Conservation (phyloP, 2,113 vertebrate species). For the Hydrochoerus hydrochaeris region DNA sequence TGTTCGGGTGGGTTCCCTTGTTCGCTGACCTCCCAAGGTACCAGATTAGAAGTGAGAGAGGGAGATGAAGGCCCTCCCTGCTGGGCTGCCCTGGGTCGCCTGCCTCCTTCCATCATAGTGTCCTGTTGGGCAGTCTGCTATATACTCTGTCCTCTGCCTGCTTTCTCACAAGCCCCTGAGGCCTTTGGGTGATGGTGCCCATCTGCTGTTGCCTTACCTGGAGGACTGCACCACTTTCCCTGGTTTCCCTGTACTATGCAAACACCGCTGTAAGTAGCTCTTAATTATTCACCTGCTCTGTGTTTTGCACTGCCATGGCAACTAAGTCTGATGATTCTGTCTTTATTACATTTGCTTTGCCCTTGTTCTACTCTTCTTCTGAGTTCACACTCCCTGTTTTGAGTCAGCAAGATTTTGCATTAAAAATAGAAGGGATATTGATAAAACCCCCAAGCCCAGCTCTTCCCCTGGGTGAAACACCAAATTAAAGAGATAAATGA, state of each 20-base stretch:
- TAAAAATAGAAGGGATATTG: neutral
- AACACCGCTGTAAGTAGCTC: neutral
- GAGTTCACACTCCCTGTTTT: neutral
- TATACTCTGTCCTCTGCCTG: neutral
- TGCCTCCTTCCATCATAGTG: neutral
- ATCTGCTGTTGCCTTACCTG: too few species aligned
- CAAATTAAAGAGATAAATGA: constrained; percentile 13
- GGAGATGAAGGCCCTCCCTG: neutral
- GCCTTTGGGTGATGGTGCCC: neutral
- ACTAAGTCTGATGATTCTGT: neutral
- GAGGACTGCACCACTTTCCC: neutral
- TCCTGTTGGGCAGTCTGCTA: neutral
- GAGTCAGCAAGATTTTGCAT: neutral
- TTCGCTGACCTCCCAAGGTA: neutral
- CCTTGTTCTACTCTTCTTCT: neutral
- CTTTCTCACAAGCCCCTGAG: neutral
- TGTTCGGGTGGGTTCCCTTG: neutral
- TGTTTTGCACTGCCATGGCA: neutral
- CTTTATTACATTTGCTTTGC: neutral
- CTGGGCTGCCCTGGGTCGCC: neutral
- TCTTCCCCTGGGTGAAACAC: neutral
- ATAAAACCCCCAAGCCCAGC: neutral
- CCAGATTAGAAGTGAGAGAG: neutral
- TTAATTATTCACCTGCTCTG: neutral
- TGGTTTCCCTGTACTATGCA: neutral